Conservation (phyloP, 2,797 vertebrate genomes). For the Taeniopygia guttata region DNA sequence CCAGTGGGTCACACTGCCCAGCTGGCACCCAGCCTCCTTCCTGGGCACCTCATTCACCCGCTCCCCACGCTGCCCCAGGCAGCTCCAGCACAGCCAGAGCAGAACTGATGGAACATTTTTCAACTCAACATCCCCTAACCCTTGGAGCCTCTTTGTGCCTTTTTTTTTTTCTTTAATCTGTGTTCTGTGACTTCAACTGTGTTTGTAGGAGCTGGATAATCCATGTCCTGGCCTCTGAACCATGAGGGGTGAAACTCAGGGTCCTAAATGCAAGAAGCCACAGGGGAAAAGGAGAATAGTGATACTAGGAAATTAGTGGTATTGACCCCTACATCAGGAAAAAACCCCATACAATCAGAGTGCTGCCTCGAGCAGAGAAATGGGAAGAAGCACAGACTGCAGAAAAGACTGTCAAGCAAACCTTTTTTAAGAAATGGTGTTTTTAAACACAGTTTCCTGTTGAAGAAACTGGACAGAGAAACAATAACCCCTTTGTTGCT, state of each 20-base stretch:
- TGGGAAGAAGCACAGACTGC: not conserved
- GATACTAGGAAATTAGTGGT: not conserved
- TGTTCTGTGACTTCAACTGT: not conserved
- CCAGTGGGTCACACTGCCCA: not conserved
- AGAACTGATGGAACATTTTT: constrained; percentile 23
- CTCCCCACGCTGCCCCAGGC: not conserved
- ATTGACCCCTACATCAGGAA: not conserved
- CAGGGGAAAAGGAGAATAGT: not conserved
- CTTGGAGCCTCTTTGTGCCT: constrained; percentile 24
- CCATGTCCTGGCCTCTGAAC: not conserved
- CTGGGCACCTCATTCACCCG: constrained; percentile 33
- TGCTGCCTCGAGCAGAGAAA: not conserved
- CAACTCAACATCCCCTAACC: not conserved
- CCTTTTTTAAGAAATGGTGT: not conserved
- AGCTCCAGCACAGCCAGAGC: not conserved
- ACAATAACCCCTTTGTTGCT: constrained; percentile 15
- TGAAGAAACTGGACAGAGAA: not conserved
- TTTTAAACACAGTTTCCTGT: constrained; percentile 20
- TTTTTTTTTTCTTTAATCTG: not conserved
- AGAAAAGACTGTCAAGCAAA: not conserved
- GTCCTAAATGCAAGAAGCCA: not conserved
- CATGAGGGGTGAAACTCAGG: not conserved
- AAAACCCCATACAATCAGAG: not conserved
- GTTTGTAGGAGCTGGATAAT: not conserved
- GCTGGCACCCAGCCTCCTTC: constrained; percentile 45